phyloP scores from a whole-genome alignment of 2,113 vertebrate genomes.

The Seriola rivoliana region DNA sequence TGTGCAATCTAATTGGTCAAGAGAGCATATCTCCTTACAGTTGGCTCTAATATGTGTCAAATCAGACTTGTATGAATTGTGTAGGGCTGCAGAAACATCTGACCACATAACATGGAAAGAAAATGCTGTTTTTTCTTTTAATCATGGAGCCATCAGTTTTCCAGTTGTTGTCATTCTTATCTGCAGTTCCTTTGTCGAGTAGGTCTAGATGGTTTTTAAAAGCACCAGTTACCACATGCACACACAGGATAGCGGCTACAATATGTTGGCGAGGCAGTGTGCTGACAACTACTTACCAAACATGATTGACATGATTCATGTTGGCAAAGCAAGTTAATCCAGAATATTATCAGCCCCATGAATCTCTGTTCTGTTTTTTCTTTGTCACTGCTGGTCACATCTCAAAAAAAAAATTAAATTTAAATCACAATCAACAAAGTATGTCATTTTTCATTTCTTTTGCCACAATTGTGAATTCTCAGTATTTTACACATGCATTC shows the following conservation, averaged over 20 bases:
- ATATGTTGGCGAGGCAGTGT: not conserved
- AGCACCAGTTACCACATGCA: not conserved
- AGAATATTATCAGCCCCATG: no score
- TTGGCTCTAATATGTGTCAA: not conserved
- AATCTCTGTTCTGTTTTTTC: not conserved
- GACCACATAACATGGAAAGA: slow-evolving; percentile 5
- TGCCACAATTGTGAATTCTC: not conserved
- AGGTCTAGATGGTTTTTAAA: not conserved
- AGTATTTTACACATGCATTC: not conserved
- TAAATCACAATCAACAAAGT: no score
- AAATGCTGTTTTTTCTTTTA: not conserved
- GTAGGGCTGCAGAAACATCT: slow-evolving; percentile 1
- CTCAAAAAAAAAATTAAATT: no score
- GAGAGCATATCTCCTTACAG: not conserved
- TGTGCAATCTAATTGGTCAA: not conserved
- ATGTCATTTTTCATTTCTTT: not conserved
- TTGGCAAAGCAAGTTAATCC: not conserved
- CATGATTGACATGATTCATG: not conserved
- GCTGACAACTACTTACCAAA: not conserved
- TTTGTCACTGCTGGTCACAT: not conserved
- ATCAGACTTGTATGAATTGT: not conserved
- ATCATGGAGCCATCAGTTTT: no score
- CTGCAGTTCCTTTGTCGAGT: not conserved
- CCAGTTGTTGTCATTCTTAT: no score
- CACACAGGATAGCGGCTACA: not conserved